Evolutionary conservation across 2,797 vertebrate genomes (phyloP).

Genomic region (Gobio occitaniae): DNA sequence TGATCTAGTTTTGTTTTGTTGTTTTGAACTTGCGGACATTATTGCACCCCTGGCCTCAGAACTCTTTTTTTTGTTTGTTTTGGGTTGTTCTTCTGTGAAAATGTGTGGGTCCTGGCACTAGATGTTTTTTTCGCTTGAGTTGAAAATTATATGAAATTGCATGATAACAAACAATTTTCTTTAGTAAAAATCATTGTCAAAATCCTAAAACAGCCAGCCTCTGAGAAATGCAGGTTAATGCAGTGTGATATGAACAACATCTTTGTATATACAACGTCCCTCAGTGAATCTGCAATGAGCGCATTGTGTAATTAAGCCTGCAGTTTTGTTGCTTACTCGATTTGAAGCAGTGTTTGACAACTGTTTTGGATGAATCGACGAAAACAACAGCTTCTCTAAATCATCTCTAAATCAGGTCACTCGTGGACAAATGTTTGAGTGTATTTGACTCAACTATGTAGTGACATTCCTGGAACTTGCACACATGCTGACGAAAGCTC

Average conservation of each 20-base stretch:
- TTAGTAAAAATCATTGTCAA: constrained; percentile 1
- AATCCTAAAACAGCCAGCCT: neutral
- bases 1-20: constrained; percentile 21
- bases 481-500: constrained; percentile 36
- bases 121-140: neutral
- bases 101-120: neutral
- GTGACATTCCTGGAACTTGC: constrained; percentile 45
- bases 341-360: constrained; percentile 20
- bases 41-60: constrained; percentile 20
- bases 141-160: constrained; percentile 19
- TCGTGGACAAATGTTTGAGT: constrained; percentile 25
- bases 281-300: constrained; percentile 1
- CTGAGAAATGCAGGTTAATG: neutral
- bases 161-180: constrained; percentile 4
- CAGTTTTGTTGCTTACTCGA: constrained; percentile 15
- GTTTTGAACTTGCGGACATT: constrained; percentile 14
- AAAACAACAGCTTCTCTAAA: constrained; percentile 27
- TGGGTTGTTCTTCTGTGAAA: neutral
- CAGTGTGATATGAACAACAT: neutral
- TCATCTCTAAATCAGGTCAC: constrained; percentile 32
- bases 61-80: neutral
- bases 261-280: neutral
- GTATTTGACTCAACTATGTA: constrained; percentile 15
- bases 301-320: constrained; percentile 3
- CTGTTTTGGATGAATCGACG: constrained; percentile 20